A percentile compares a stretch with the other conserved stretches of the same genome.
Conservation (phyloP, 2,888 invertebrate genomes). For the Ecdyonurus torrentis region DNA sequence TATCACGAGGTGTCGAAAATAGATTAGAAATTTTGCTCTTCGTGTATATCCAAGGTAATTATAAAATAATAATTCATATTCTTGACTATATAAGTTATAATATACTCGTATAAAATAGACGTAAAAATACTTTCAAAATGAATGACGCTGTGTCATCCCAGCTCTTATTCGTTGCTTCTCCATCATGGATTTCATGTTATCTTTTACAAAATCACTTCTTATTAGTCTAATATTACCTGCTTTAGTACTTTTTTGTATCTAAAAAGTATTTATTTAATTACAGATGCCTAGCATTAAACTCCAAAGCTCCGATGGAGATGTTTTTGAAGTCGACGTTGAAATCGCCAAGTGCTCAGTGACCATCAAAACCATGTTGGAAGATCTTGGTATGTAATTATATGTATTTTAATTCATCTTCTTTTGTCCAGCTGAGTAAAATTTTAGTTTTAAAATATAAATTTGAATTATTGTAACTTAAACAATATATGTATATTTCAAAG, state of each 20-base stretch:
- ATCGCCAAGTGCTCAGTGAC: slow-evolving; percentile 96
- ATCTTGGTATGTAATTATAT: slow-evolving; percentile 45
- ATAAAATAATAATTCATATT: neutral
- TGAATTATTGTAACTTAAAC: neutral
- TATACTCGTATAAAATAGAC: no score
- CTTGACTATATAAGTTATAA: no score
- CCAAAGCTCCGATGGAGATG: slow-evolving; percentile 88
- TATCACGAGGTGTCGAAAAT: slow-evolving; percentile 1
- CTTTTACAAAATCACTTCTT: no score
- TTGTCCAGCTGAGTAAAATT: neutral
- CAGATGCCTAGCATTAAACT: slow-evolving; percentile 89
- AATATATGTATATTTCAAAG: no score
- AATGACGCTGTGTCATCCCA: neutral
- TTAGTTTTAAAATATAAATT: neutral
- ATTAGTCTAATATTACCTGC: no score
- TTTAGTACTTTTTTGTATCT: no score
- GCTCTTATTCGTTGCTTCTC: no score
- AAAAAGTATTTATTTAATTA: slow-evolving; percentile 11
- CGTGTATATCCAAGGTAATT: neutral
- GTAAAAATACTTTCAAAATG: neutral
- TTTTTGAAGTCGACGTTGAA: slow-evolving; percentile 91
- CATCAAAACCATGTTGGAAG: slow-evolving; percentile 96
- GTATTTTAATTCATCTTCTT: neutral
- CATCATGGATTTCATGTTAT: no score
- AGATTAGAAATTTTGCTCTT: neutral